Conservation (phyloP, 2,888 invertebrate species). For the Lycaena phlaeas region DNA sequence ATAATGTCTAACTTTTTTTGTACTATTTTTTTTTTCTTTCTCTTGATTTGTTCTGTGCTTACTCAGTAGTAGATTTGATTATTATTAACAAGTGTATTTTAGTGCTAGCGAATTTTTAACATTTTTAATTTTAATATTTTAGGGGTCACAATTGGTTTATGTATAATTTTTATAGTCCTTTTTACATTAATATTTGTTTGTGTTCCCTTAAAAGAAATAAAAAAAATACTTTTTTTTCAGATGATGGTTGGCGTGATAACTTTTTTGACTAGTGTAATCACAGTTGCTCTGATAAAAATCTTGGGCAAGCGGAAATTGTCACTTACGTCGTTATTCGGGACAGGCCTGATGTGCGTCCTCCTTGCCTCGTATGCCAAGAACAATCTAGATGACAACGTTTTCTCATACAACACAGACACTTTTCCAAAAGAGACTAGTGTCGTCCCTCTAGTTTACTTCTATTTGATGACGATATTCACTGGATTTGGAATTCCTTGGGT, state of each 20-base stretch:
- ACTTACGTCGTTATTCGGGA: constrained; percentile 48
- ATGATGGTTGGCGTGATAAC: constrained; percentile 60
- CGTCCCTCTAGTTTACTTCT: constrained; percentile 50
- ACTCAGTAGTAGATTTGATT: too few species aligned
- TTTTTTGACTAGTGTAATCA: constrained; percentile 47
- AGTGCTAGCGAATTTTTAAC: too few species aligned
- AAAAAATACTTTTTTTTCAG: constrained; percentile 31
- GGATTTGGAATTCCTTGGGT: constrained; percentile 69
- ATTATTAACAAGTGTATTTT: too few species aligned
- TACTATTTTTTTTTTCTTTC: too few species aligned
- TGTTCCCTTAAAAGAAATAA: neutral
- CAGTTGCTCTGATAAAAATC: constrained; percentile 48
- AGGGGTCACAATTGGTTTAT: too few species aligned
- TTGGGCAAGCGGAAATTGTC: constrained; percentile 64
- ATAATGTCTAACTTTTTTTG: too few species aligned
- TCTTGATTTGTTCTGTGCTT: too few species aligned
- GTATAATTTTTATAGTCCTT: too few species aligned
- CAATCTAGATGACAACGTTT: constrained; percentile 41
- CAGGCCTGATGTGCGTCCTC: constrained; percentile 45
- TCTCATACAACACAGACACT: constrained; percentile 52
- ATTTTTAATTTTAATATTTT: too few species aligned
- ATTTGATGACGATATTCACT: constrained; percentile 44
- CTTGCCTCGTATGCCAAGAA: constrained; percentile 56
- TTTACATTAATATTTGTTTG: too few species aligned
- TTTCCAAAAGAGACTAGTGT: constrained; percentile 49